Conservation (phyloP, 2,888 invertebrate genomes). For the Metacarcinus magister region DNA sequence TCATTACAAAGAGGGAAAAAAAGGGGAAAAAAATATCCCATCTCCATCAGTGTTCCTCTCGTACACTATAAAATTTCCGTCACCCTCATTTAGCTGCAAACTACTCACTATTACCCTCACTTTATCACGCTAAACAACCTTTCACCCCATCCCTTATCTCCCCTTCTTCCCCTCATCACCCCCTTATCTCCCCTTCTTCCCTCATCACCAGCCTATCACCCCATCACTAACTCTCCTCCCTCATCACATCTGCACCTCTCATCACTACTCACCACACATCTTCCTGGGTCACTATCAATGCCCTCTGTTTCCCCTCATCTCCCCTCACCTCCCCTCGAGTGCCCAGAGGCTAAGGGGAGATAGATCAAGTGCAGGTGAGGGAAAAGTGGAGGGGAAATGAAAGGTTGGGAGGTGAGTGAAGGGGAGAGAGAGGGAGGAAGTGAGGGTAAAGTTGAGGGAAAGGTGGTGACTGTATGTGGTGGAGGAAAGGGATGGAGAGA, state of each 20-base stretch:
- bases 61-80: not conserved
- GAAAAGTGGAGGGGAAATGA: not conserved
- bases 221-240: no score
- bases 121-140: not conserved
- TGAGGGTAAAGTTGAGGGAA: not conserved
- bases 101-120: not conserved
- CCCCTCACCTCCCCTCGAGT: not conserved
- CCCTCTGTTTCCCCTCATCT: not conserved
- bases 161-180: not conserved
- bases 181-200: not conserved
- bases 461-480: not conserved
- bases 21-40: not conserved
- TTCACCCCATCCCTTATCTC: not conserved
- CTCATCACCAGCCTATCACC: not conserved
- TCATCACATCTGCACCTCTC: not conserved
- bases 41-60: not conserved
- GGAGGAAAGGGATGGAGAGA: not conserved
- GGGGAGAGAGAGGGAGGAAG: not conserved
- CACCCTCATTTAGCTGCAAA: slow-evolving; percentile 16
- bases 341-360: not conserved
- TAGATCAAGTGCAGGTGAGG: not conserved
- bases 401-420: not conserved
- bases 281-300: not conserved
- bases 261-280: not conserved
- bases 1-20: not conserved